A percentile compares a stretch with the other conserved stretches of the same genome.
Evolutionary conservation across 2,888 invertebrate species (phyloP).

Genomic region (Sthenelais limicola): DNA sequence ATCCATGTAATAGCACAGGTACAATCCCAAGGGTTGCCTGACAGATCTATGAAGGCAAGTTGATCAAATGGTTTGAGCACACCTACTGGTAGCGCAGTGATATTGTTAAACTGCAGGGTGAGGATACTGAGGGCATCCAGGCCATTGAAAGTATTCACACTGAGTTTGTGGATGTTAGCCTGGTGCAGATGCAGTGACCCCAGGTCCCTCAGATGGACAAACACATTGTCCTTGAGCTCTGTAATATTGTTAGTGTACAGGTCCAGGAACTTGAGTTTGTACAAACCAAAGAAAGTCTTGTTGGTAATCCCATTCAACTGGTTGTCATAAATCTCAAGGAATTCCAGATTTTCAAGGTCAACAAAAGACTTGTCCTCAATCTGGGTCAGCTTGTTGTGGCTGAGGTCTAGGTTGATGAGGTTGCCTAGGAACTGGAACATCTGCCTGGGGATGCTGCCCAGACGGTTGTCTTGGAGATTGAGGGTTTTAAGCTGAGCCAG

Average conservation of each 20-base stretch:
- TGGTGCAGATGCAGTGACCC: conserved; percentile 16
- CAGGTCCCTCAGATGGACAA: neutral
- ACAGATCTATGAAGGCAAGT: conserved; percentile 34
- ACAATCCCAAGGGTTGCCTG: conserved; percentile 38
- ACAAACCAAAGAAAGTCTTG: conserved; percentile 21
- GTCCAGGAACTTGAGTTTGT: conserved; percentile 11
- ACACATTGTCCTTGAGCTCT: conserved; percentile 5
- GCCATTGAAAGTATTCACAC: conserved; percentile 8
- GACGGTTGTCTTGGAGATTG: conserved; percentile 19
- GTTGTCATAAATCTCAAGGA: conserved; percentile 40
- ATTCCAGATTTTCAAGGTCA: conserved; percentile 20
- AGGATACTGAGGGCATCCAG: conserved; percentile 9
- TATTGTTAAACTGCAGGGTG: conserved; percentile 22
- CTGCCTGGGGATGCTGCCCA: neutral
- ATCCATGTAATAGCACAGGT: conserved; percentile 32
- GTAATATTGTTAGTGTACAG: conserved; percentile 26
- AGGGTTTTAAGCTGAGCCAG: neutral
- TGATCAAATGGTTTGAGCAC: conserved; percentile 20
- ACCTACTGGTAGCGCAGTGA: conserved; percentile 1
- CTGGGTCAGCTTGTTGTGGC: conserved; percentile 24
- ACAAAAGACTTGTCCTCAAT: conserved; percentile 21
- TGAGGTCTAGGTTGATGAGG: conserved; percentile 24
- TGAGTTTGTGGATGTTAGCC: conserved; percentile 15
- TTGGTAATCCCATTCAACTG: conserved; percentile 5
- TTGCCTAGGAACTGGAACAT: conserved; percentile 9